Evolutionary conservation across 2,113 vertebrate genomes (phyloP).

Genomic region (Atractosteus spatula): DNA sequence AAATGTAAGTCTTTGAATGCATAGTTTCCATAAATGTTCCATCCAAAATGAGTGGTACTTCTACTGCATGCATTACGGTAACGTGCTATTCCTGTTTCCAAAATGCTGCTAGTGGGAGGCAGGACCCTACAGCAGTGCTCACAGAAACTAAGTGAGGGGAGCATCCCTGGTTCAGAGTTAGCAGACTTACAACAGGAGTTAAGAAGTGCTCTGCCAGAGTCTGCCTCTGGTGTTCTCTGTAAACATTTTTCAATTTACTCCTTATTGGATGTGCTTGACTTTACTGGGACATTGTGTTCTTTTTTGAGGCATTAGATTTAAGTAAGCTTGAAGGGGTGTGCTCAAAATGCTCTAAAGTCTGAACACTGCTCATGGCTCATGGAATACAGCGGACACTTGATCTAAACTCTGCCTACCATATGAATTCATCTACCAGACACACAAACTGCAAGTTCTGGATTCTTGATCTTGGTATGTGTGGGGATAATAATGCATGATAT

Average conservation of each 20-base stretch:
- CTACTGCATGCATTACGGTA: constrained; percentile 82
- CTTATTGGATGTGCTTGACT: too few species aligned
- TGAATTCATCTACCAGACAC: constrained; percentile 68
- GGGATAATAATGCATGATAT: constrained; percentile 15
- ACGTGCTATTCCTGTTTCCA: constrained; percentile 67
- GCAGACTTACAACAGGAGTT: neutral
- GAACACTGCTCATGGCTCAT: constrained; percentile 71
- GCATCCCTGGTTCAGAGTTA: constrained; percentile 30
- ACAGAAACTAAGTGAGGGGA: constrained; percentile 37
- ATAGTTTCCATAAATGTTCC: constrained; percentile 15
- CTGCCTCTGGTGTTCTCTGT: too few species aligned
- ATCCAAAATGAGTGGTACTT: constrained; percentile 64
- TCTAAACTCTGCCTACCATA: constrained; percentile 68
- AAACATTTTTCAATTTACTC: too few species aligned
- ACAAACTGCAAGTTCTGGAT: constrained; percentile 92
- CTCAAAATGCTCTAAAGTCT: neutral
- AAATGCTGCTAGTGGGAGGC: constrained; percentile 75
- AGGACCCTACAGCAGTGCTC: constrained; percentile 67
- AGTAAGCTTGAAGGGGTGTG: too few species aligned
- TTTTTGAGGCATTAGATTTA: too few species aligned
- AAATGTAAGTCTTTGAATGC: neutral
- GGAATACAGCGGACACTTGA: constrained; percentile 70
- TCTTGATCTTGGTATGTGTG: constrained; percentile 90
- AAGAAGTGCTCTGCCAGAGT: too few species aligned
- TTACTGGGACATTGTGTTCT: neutral